Evolutionary conservation across 2,797 vertebrate genomes (phyloP), one percentile per base, ranked within the genome.

Genomic region (Scolopax bukidnonensis): DNA sequence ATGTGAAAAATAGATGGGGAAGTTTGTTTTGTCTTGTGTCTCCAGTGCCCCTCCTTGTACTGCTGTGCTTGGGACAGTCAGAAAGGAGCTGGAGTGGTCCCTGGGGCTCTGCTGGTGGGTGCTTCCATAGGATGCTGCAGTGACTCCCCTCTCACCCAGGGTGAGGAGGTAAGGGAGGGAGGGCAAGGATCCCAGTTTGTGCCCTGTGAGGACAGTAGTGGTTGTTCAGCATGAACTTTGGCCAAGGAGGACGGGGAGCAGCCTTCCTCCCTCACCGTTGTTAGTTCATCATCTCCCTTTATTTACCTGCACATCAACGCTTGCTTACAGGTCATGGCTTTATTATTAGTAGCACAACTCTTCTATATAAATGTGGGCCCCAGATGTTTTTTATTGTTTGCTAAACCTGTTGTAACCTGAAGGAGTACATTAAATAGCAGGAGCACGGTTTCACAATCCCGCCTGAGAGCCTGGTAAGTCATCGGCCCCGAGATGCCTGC

Each of bases 301-400:
- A 48, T 93, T 82, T 92, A 63, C 71, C 85, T 84, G 77, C 74
- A 45, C 53, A 50, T 53, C 75, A 54, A 43, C 40, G 1, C 43
- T 43, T 90, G 74, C 36, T 36, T 36, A 36, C 36, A 36, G 36
- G 36, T 63, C 77, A 33, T 61, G 76, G 60, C 84, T 84, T 89
- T 75, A 94, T 75, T 51, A 20, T 63, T 89, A 67, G 68, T 63
- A 88, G 83, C 53, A 53, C 45, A 61, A 51, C 61, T 67, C 54
- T 70, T 60, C 47, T 65, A n/a, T 90, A 94, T 90, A 76, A 92
- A 73, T 77, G 75, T 85, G 18, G 30, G 3, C 38, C 93, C 89
- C 97, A 97, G 97, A 94, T 96, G 96, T 93, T 96, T 96, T 98
- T 98, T 98, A 97, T 97, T 98, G 97, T 98, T 98, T 98, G 97